Evolutionary conservation across 2,888 invertebrate species (phyloP).

Genomic region (Mycogona germanica): DNA sequence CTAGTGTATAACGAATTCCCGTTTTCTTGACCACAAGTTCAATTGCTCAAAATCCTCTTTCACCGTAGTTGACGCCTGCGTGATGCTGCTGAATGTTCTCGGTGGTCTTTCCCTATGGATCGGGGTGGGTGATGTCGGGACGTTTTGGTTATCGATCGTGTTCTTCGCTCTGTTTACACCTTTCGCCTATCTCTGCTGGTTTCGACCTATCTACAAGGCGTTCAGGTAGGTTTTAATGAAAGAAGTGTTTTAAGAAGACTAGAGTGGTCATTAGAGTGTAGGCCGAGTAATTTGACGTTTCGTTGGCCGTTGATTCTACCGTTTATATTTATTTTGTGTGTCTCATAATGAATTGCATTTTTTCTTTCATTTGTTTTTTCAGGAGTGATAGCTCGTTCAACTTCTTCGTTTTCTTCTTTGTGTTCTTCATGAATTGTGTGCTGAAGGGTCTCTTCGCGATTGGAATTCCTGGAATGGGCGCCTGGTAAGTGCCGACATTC

Average conservation of each 20-base stretch:
- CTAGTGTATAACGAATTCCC: background rate
- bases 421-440: conserved; percentile 91
- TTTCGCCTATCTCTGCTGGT: conserved; percentile 98
- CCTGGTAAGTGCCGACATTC: conserved; percentile 60
- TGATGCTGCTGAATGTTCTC: conserved; percentile 72
- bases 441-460: conserved; percentile 77
- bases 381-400: conserved; percentile 98
- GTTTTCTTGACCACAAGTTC: background rate
- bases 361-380: conserved; percentile 29
- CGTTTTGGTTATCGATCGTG: conserved; percentile 78
- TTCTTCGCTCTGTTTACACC: conserved; percentile 87
- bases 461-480: conserved; percentile 71
- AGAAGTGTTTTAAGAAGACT: too few species aligned
- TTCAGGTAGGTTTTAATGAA: conserved; percentile 48
- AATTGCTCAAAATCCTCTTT: conserved; percentile 5
- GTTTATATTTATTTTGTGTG: background rate
- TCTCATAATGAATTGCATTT: background rate
- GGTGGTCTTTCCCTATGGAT: conserved; percentile 70
- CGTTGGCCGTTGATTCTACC: background rate
- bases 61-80: conserved; percentile 71
- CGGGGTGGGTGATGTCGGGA: conserved; percentile 41
- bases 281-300: too few species aligned
- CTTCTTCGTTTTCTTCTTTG: conserved; percentile 99
- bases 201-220: conserved; percentile 97
- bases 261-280: too few species aligned